Base-by-base conservation (phyloP, 2,888 invertebrate genomes). In the Yponomeuta evonymella region DNA sequence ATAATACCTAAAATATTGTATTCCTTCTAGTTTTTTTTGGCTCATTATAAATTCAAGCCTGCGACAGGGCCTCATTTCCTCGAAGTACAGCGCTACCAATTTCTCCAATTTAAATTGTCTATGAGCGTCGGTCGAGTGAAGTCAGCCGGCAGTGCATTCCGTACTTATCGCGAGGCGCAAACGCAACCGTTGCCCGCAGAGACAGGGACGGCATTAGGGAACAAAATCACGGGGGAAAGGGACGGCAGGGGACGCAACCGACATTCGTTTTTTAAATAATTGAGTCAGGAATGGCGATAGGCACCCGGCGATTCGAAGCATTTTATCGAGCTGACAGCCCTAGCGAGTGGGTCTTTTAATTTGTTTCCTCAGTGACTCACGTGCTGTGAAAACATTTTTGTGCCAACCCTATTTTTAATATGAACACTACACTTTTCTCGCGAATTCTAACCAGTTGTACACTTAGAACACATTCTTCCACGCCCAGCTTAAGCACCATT, bases 71-170 rank as follows among this genome's bases (percentile, higher is more conserved):
- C 43, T 43, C 79, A 83, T 82, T 85, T 84, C 79, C 77, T 82
- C 79, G 78, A 83, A 83, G 83, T 81, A 83, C 84, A 77, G 79
- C 85, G 79, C 85, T 86, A 87, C 88, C 87, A 90, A 91, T 91
- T 89, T 89, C 89, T 89, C 86, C 85, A 88, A 89, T 90, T 90
- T 90, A 90, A 90, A 90, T 89, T 86, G 87, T 90, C 91, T 91
- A 91, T 90, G 90, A 90, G 83, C 82, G 81, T 87, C 88, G 86
- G 82, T 81, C 85, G 87, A 86, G 87, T 91, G 90, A 90, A 90
- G 89, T 89, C 85, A 87, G 89, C 90, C 91, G 92, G 86, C 72
- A 67, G 67, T 89, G 79, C 90, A 91, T 92, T 91, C 90, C 89
- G 79, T 78, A 80, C 84, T 89, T 91, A 91, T 90, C 90, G 85